Conservation (phyloP, 2,797 vertebrate genomes). For the Pseudochirops corinnae region DNA sequence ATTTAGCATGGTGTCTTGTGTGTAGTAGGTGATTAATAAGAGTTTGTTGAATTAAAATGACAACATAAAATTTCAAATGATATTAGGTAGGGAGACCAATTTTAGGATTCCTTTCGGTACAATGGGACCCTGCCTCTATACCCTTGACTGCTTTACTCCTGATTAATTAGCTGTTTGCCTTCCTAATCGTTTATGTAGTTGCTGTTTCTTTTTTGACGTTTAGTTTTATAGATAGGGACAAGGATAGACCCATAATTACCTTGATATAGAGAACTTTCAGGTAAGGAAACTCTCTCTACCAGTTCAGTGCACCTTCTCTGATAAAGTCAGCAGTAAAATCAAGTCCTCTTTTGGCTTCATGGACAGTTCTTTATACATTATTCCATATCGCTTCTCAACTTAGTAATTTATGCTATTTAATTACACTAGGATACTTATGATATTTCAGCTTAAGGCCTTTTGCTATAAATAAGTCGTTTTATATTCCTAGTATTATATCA, state of each 20-base stretch:
- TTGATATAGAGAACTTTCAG: neutral
- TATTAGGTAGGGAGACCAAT: neutral
- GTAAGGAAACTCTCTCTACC: neutral
- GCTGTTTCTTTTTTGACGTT: neutral
- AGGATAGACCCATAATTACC: neutral
- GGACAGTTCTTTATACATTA: neutral
- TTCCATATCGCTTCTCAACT: neutral
- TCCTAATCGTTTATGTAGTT: neutral
- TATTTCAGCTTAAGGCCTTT: constrained; percentile 31
- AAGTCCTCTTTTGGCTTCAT: neutral
- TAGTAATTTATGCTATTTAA: neutral
- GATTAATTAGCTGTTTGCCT: neutral
- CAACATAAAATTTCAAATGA: neutral
- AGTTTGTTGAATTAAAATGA: neutral
- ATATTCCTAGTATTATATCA: constrained; percentile 21
- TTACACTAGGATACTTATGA: constrained; percentile 14
- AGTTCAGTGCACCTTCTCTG: neutral
- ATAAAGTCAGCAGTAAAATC: neutral
- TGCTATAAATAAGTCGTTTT: constrained; percentile 20
- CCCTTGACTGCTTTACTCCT: neutral
- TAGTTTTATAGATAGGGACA: neutral
- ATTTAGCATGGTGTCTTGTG: neutral
- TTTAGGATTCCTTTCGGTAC: neutral
- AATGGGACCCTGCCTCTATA: neutral
- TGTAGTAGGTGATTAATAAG: neutral